A percentile compares a stretch with the other conserved stretches of the same genome.
These are phyloP conservation scores for Ectemnius continuus DNA, from an alignment of 2,888 invertebrate species.

Conservation along the genomic window DNA sequence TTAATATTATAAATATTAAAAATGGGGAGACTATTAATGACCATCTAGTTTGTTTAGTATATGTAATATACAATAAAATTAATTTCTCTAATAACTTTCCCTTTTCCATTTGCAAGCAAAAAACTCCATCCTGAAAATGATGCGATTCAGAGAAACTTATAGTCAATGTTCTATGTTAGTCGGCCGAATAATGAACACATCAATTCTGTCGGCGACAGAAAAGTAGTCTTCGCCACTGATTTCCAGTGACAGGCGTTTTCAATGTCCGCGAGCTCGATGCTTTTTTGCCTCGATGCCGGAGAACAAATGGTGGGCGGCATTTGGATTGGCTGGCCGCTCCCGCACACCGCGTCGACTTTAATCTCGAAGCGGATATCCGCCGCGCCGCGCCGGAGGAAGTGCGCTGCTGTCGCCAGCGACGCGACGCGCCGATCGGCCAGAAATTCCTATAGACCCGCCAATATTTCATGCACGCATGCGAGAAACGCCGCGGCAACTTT, in stretches of 20 bases:
- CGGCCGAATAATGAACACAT: too few species aligned
- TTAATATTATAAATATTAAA: too few species aligned
- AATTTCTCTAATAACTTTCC: too few species aligned
- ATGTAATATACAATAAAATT: too few species aligned
- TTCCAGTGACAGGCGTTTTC: background rate
- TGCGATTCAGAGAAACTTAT: too few species aligned
- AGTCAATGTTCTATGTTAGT: too few species aligned
- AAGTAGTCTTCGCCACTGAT: too few species aligned
- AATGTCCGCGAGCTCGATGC: background rate
- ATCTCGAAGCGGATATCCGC: slow-evolving; percentile 44
- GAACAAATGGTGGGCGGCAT: slow-evolving; percentile 18
- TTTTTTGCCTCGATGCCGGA: slow-evolving; percentile 44
- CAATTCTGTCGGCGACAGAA: too few species aligned
- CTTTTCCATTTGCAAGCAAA: too few species aligned
- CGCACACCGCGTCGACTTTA: slow-evolving; percentile 50
- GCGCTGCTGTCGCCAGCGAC: background rate
- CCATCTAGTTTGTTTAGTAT: too few species aligned
- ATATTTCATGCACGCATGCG: slow-evolving; percentile 56
- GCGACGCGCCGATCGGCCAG: slow-evolving; percentile 33
- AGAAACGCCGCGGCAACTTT: slow-evolving; percentile 33
- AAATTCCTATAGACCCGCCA: slow-evolving; percentile 56
- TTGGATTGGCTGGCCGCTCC: slow-evolving; percentile 35
- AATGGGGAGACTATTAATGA: too few species aligned
- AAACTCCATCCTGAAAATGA: too few species aligned
- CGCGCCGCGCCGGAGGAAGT: background rate